Percentiles rank a stretch among this genome's conserved stretches.
Evolutionary conservation across 2,888 invertebrate genomes (phyloP).

Genomic region (Protonemura montana): DNA sequence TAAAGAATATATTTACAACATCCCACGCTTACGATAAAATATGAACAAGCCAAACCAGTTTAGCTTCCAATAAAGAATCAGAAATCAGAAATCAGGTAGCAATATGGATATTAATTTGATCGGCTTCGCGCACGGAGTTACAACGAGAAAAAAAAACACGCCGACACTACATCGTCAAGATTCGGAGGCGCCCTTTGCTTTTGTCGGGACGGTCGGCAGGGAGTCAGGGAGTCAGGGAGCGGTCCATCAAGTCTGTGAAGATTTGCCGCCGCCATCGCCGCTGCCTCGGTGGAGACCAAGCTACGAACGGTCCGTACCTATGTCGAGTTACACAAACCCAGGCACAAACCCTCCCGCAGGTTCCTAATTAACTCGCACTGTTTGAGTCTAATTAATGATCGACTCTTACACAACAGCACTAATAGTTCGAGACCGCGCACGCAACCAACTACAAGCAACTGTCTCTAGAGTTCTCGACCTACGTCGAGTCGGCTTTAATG

Average conservation of each 20-base stretch:
- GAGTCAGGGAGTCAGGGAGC: background rate
- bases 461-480: too few species aligned
- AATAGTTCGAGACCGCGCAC: slow-evolving; percentile 35
- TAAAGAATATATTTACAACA: background rate
- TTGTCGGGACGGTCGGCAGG: background rate
- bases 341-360: slow-evolving; percentile 21
- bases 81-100: slow-evolving; percentile 27
- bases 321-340: background rate
- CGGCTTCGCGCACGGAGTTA: background rate
- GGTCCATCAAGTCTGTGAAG: background rate
- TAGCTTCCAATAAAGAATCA: slow-evolving; percentile 16
- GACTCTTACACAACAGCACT: slow-evolving; percentile 31
- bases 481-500: too few species aligned
- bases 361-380: slow-evolving; percentile 42
- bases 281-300: background rate
- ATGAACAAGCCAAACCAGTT: background rate
- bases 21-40: background rate
- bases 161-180: background rate
- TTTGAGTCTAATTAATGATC: slow-evolving; percentile 34
- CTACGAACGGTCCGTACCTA: too few species aligned
- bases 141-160: background rate
- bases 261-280: background rate
- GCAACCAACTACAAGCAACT: background rate
- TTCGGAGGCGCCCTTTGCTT: background rate
- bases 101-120: slow-evolving; percentile 30